A percentile compares a stretch with the other conserved stretches of the same genome.
Conservation (phyloP, 2,113 vertebrate genomes). For the Jacana jacana region DNA sequence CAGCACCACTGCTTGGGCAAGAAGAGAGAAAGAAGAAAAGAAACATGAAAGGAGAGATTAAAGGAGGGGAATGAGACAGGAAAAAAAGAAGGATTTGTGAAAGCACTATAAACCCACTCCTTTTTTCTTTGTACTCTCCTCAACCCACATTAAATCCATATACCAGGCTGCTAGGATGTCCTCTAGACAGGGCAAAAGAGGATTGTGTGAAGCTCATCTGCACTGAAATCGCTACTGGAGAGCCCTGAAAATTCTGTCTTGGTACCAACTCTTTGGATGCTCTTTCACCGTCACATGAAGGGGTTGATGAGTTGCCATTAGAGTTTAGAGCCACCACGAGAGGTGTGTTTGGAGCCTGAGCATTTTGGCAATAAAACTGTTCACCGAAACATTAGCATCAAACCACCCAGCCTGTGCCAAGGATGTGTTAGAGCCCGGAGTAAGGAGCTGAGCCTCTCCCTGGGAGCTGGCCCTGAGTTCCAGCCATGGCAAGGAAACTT, state of each 20-base stretch:
- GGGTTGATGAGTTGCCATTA: background rate
- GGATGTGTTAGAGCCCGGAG: background rate
- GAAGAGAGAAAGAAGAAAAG: background rate
- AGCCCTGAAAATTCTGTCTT: background rate
- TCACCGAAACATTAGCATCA: background rate
- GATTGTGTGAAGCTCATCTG: background rate
- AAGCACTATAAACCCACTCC: background rate
- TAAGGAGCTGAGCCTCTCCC: background rate
- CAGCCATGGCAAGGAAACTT: background rate
- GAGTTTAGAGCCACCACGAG: background rate
- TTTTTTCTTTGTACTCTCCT: background rate
- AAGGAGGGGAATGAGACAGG: background rate
- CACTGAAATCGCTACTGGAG: background rate
- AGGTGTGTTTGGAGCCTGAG: background rate
- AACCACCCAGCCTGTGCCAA: background rate
- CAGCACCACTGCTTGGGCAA: background rate
- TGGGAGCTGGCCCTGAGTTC: background rate
- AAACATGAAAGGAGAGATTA: conserved; percentile 50
- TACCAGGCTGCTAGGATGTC: background rate
- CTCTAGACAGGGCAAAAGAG: background rate
- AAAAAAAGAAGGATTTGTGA: conserved; percentile 3
- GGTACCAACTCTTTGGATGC: background rate
- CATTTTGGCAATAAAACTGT: background rate
- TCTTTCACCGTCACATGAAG: background rate
- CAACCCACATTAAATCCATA: background rate